phyloP scores from a whole-genome alignment of 2,888 invertebrate species.

The Sarcophaga caerulescens region DNA sequence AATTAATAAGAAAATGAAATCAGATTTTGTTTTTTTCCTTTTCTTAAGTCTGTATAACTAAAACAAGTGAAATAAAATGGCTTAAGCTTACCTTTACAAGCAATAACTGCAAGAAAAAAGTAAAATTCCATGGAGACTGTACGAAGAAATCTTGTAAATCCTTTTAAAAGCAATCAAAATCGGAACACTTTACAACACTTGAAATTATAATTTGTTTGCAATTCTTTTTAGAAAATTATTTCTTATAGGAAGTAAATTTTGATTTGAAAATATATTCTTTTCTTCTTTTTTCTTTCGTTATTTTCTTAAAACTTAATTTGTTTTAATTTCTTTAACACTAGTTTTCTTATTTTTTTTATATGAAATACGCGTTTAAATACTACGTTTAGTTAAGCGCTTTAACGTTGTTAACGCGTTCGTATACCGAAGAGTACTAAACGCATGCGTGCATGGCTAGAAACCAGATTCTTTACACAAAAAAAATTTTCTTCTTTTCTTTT shows the following conservation, averaged over 20 bases:
- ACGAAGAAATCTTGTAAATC: too few relatives aligned
- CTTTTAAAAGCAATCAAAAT: too few relatives aligned
- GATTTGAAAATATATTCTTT: not conserved
- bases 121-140: too few relatives aligned
- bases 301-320: not conserved
- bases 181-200: too few relatives aligned
- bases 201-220: not conserved
- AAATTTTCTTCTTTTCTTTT: not conserved
- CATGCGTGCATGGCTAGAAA: constrained; percentile 59
- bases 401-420: constrained; percentile 64
- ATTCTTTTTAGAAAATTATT: not conserved
- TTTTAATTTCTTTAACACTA: constrained; percentile 6
- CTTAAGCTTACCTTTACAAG: too few relatives aligned
- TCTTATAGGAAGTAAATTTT: not conserved
- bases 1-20: too few relatives aligned
- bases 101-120: too few relatives aligned
- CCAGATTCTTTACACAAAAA: constrained; percentile 47
- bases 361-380: not conserved
- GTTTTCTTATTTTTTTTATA: constrained; percentile 9
- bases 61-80: too few relatives aligned
- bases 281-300: not conserved
- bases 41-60: too few relatives aligned
- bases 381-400: constrained; percentile 29
- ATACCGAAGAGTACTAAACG: constrained; percentile 65
- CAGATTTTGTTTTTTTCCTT: too few relatives aligned